Percentiles rank a stretch among this genome's conserved stretches.
Evolutionary conservation across 2,888 invertebrate species (phyloP).

Genomic region (Ferrisia virgata): DNA sequence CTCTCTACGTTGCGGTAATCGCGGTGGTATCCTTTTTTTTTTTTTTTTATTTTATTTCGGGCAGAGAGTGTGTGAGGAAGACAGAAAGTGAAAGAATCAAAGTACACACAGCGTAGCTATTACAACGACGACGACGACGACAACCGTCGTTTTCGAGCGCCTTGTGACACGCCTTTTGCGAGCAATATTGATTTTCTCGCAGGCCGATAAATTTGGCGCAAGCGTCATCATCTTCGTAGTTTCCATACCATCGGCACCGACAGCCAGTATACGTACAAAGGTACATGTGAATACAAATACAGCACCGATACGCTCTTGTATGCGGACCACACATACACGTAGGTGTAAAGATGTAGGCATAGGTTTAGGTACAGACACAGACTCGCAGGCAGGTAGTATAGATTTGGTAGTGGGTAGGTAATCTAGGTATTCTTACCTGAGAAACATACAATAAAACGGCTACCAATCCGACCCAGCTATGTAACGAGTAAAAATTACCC

Average conservation of each 20-base stretch:
- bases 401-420: not conserved
- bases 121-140: too few species aligned
- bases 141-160: not conserved
- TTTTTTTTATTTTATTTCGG: too few species aligned
- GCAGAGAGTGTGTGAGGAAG: too few species aligned
- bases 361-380: not conserved
- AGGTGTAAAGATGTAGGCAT: not conserved
- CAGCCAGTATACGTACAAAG: not conserved
- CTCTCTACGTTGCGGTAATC: too few species aligned
- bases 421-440: slow-evolving; percentile 62
- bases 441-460: slow-evolving; percentile 68
- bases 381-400: not conserved
- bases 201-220: not conserved
- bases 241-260: not conserved
- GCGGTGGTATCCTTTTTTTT: too few species aligned
- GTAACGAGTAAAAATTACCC: slow-evolving; percentile 71
- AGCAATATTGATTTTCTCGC: not conserved
- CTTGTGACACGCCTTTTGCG: not conserved
- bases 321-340: too few species aligned
- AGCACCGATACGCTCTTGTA: too few species aligned
- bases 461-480: slow-evolving; percentile 78
- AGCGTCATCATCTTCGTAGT: not conserved
- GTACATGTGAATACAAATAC: too few species aligned
- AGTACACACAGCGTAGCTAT: too few species aligned
- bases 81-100: too few species aligned